These are phyloP conservation scores for Chlorops oryzae DNA, from an alignment of 1,140 invertebrate species.

Conservation along the genomic window DNA sequence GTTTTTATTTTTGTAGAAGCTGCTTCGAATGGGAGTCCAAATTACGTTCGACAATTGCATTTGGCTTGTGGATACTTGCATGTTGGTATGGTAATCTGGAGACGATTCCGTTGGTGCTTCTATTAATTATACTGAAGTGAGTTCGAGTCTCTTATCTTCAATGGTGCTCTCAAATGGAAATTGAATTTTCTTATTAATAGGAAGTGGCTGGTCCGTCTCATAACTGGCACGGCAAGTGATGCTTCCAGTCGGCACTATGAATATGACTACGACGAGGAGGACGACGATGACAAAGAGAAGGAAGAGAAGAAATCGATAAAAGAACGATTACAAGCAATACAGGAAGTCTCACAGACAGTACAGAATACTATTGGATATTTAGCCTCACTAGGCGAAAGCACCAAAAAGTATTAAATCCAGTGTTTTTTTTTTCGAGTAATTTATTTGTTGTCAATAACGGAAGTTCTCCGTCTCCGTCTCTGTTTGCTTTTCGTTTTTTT, in stretches of 20 bases:
- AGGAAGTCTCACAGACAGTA: slow-evolving; percentile 90
- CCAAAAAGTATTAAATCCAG: slow-evolving; percentile 84
- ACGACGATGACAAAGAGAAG: slow-evolving; percentile 72
- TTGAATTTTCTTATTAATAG: slow-evolving; percentile 24
- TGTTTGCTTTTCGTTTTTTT: neutral
- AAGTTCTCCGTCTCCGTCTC: too few relatives aligned
- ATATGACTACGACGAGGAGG: slow-evolving; percentile 66
- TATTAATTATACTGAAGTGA: slow-evolving; percentile 73
- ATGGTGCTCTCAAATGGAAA: neutral
- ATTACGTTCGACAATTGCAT: slow-evolving; percentile 77
- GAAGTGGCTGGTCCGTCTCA: slow-evolving; percentile 55
- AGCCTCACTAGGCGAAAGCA: slow-evolving; percentile 83
- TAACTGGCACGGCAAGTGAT: slow-evolving; percentile 51
- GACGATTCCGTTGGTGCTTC: slow-evolving; percentile 71
- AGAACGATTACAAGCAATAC: slow-evolving; percentile 87
- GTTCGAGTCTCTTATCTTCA: too few relatives aligned
- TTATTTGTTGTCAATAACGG: too few relatives aligned
- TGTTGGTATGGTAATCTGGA: slow-evolving; percentile 57
- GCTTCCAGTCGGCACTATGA: slow-evolving; percentile 68
- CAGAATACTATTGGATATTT: slow-evolving; percentile 91
- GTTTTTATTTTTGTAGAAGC: slow-evolving; percentile 55
- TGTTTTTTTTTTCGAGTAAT: too few relatives aligned
- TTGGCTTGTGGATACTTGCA: slow-evolving; percentile 68
- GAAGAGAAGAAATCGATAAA: slow-evolving; percentile 95
- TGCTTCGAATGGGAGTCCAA: slow-evolving; percentile 97